phyloP scores from a whole-genome alignment of 2,113 vertebrate genomes.

The Aspiorhynchus laticeps region DNA sequence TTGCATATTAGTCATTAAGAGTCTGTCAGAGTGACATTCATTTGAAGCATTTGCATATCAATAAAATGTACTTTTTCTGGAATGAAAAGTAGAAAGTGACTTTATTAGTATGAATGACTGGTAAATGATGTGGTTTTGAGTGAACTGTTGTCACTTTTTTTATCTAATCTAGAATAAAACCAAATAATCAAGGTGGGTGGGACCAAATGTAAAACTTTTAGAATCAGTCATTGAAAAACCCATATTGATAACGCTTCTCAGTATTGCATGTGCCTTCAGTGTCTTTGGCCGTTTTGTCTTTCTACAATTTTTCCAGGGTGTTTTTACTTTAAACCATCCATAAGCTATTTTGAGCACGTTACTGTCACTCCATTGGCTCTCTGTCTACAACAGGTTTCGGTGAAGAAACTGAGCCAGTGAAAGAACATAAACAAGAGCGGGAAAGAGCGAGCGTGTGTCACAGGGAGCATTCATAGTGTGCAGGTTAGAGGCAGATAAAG shows the following conservation, averaged over 20 bases:
- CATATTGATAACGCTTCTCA: neutral
- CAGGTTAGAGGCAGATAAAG: conserved; percentile 66
- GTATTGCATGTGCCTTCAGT: neutral
- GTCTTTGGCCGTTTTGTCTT: too few relatives aligned
- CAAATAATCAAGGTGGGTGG: neutral
- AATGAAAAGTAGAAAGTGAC: neutral
- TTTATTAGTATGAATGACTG: neutral
- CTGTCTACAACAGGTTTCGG: conserved; percentile 2
- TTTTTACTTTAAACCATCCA: neutral
- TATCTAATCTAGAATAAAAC: neutral
- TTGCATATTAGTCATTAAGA: conserved; percentile 36
- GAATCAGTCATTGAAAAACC: neutral
- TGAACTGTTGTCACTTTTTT: neutral
- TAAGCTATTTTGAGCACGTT: neutral
- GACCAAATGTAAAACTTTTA: neutral
- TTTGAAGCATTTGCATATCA: conserved; percentile 16
- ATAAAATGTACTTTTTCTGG: neutral
- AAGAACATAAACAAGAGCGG: conserved; percentile 35
- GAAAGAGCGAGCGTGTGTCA: conserved; percentile 39
- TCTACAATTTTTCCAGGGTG: neutral
- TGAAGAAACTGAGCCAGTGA: conserved; percentile 28
- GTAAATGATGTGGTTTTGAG: neutral
- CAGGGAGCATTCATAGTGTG: conserved; percentile 32
- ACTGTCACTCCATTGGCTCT: conserved; percentile 16
- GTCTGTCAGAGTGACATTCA: neutral